These are phyloP conservation scores for Nibea albiflora DNA, from an alignment of 2,113 vertebrate genomes.

Conservation along the genomic window DNA sequence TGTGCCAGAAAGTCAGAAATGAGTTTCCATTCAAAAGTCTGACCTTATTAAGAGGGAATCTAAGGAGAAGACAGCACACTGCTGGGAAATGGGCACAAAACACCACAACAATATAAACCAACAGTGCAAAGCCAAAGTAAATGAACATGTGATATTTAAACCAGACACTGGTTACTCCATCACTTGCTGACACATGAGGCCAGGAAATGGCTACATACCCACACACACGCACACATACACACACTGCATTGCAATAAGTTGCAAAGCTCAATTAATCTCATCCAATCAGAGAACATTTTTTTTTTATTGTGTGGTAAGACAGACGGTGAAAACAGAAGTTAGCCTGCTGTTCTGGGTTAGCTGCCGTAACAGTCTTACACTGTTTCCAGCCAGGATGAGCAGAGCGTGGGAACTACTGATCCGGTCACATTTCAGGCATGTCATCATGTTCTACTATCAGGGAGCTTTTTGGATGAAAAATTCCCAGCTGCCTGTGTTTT, in stretches of 20 bases:
- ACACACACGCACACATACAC: background rate
- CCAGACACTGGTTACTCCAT: constrained; percentile 5
- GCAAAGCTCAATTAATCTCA: background rate
- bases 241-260: background rate
- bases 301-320: background rate
- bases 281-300: background rate
- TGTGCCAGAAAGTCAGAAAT: background rate
- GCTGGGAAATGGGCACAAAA: constrained; percentile 7
- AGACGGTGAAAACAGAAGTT: constrained; percentile 8
- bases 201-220: background rate
- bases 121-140: background rate
- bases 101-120: background rate
- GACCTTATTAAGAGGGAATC: background rate
- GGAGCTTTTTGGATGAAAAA: constrained; percentile 1
- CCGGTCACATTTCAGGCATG: constrained; percentile 7
- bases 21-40: background rate
- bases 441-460: background rate
- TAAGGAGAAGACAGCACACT: background rate
- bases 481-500: constrained; percentile 9
- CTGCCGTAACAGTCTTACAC: background rate
- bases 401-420: constrained; percentile 55
- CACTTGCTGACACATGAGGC: background rate
- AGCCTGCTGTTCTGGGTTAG: constrained; percentile 1
- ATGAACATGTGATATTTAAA: constrained; percentile 22
- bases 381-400: constrained; percentile 15